Evolutionary conservation across 2,797 vertebrate genomes (phyloP), one percentile per base, ranked within the genome.

Genomic region (Neosilurus mollespiculum): DNA sequence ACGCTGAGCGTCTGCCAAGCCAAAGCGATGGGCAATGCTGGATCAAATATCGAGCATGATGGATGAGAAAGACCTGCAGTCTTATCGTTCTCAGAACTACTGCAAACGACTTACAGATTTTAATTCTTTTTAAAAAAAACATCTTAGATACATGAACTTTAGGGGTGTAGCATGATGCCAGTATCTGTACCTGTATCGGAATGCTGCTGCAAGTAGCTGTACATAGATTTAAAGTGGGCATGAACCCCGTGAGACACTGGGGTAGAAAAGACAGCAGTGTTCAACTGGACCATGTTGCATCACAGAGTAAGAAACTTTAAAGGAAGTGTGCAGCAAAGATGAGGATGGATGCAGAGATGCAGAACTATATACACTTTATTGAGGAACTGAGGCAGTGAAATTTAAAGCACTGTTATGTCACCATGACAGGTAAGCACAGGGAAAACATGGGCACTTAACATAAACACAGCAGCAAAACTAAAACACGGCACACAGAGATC

Each of bases 41-140:
- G 81, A 85, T 79, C 76, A 30, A 37, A 83, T 80, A 76, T 71
- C 34, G 53, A 43, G 69, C 49, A 77, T 80, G 85, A 86, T 71
- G 59, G 87, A 88, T 86, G 85, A 85, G 72, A 15, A 66, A 51
- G 37, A 71, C 77, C 24, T 34, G 66, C 64, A 56, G 65, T 20
- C 62, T 53, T 71, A 6, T 56, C 9, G 0, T 75, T 65, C 4
- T 26, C 37, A 26, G 49, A 64, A 64, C 37, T 24, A 78, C 37
- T 62, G 75, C 20, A 43, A 62, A 62, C 34, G 24, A 51, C 59
- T 6, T 64, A 64, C 37, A 20, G 76, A 64, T 43, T 26, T 61
- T 43, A 49, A 78, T 78, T 3, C 0, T 43, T 78, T 49, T 61
- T n/a, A n/a, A n/a, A 20, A 34, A 71, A 73, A 73, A 6, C 9